Evolutionary conservation across 1,140 invertebrate genomes (phyloP).

Genomic region (Portunus trituberculatus): DNA sequence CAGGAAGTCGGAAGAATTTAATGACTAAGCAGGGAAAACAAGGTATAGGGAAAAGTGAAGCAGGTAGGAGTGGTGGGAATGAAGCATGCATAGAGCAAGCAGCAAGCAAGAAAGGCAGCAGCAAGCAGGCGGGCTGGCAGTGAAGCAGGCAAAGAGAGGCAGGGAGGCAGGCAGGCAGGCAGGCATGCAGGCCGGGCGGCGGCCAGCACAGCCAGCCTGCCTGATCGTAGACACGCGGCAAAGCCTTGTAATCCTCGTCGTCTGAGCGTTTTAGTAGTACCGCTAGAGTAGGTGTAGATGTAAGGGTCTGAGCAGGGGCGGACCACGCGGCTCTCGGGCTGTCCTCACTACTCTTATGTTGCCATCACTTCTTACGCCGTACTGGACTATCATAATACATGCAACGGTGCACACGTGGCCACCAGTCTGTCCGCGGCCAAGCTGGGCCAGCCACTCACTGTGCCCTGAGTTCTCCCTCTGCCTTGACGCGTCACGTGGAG

Average conservation of each 20-base stretch:
- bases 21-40: neutral
- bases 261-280: neutral
- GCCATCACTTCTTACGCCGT: no score
- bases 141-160: neutral
- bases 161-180: neutral
- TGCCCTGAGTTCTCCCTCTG: no score
- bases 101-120: no score
- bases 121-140: neutral
- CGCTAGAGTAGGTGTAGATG: neutral
- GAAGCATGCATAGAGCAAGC: no score
- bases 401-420: no score
- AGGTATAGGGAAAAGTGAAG: no score
- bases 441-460: no score
- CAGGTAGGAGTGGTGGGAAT: no score
- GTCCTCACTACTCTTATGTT: neutral
- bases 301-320: neutral
- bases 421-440: no score
- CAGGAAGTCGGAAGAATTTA: neutral
- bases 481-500: no score
- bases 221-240: neutral
- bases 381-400: no score
- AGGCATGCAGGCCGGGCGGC: neutral
- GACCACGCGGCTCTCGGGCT: neutral
- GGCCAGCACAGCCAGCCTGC: neutral
- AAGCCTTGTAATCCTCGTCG: conserved; percentile 18